Conservation (phyloP, 2,888 invertebrate species). For the Leptinotarsa tumamoca region DNA sequence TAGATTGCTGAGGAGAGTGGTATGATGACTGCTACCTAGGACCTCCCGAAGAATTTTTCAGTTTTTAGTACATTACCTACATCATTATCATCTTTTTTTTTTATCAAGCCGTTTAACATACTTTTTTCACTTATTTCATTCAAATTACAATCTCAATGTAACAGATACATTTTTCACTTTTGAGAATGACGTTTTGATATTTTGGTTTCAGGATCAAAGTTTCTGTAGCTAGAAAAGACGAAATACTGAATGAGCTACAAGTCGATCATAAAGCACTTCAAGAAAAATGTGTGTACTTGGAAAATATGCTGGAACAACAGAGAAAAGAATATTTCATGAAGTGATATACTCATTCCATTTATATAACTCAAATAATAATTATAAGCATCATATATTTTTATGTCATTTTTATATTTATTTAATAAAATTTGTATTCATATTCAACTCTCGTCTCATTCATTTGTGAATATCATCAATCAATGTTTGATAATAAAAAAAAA, state of each 20-base stretch:
- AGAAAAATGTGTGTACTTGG: slow-evolving; percentile 80
- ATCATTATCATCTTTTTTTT: too few species aligned
- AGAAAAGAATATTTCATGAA: slow-evolving; percentile 75
- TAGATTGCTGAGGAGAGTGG: too few species aligned
- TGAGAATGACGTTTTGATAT: too few species aligned
- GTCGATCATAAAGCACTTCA: slow-evolving; percentile 78
- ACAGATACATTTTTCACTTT: too few species aligned
- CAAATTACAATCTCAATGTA: too few species aligned
- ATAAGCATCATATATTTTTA: slow-evolving; percentile 12
- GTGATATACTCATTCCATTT: background rate
- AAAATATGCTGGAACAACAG: slow-evolving; percentile 82
- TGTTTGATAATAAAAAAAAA: too few species aligned
- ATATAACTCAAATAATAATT: background rate
- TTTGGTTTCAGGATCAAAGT: slow-evolving; percentile 78
- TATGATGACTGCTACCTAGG: too few species aligned
- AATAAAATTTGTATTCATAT: background rate
- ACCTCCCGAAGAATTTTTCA: too few species aligned
- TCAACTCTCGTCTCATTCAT: background rate
- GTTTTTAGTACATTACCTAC: too few species aligned
- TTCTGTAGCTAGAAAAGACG: slow-evolving; percentile 83
- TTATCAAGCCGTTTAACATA: too few species aligned
- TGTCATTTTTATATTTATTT: background rate
- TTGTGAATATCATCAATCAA: too few species aligned
- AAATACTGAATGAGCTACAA: slow-evolving; percentile 78
- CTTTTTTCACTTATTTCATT: too few species aligned